Percentiles rank a stretch among this genome's conserved stretches.
These are phyloP conservation scores for Linurgus olivaceus DNA, from an alignment of 2,797 vertebrate genomes.

Conservation along the genomic window DNA sequence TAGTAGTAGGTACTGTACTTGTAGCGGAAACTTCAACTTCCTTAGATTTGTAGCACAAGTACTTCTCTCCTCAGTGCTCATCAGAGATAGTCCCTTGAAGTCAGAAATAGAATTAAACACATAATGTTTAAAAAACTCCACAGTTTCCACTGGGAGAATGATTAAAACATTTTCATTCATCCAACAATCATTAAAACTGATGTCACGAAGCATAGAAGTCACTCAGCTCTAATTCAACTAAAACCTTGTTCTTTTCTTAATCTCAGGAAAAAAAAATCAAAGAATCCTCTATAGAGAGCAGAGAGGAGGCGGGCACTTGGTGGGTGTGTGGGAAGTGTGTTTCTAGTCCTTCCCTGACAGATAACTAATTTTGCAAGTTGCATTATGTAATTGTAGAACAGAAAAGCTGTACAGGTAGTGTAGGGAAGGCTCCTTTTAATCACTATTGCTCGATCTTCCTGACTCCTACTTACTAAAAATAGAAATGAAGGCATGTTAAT, in stretches of 20 bases:
- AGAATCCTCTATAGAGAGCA: neutral
- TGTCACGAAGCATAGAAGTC: neutral
- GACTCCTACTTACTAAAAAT: neutral
- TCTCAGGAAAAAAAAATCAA: neutral
- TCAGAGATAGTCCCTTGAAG: neutral
- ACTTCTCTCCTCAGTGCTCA: neutral
- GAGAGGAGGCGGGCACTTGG: neutral
- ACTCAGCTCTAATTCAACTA: neutral
- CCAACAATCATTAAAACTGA: neutral
- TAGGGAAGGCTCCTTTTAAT: neutral
- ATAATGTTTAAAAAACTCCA: too few species aligned
- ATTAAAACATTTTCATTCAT: neutral
- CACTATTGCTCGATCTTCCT: neutral
- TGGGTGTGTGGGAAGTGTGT: neutral
- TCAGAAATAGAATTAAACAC: neutral
- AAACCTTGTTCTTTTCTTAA: neutral
- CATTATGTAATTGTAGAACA: neutral
- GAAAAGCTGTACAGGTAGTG: neutral
- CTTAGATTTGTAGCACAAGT: constrained; percentile 22
- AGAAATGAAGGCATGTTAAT: neutral
- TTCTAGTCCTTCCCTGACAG: neutral
- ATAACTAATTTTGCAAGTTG: neutral
- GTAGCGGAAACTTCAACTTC: constrained; percentile 31
- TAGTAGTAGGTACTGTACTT: neutral
- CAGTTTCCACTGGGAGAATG: neutral